phyloP scores from a whole-genome alignment of 2,888 invertebrate genomes.

The Erynnis tages region DNA sequence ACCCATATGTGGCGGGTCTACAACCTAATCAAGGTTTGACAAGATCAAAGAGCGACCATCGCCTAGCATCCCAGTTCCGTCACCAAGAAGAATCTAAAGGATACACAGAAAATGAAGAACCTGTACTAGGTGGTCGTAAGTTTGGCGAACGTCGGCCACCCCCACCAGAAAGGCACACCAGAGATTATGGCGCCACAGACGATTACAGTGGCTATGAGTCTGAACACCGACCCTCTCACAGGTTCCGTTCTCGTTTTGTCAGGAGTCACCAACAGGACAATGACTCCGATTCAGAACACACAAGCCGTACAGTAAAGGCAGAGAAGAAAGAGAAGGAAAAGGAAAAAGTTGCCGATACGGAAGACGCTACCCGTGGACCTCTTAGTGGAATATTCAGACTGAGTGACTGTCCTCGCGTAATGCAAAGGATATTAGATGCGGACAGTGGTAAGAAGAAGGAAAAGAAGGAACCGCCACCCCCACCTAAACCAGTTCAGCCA shows the following conservation, averaged over 20 bases:
- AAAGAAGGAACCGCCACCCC: slow-evolving; percentile 84
- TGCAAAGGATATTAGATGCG: slow-evolving; percentile 92
- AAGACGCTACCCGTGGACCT: slow-evolving; percentile 92
- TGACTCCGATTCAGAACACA: slow-evolving; percentile 88
- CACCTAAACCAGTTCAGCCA: slow-evolving; percentile 81
- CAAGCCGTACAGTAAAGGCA: slow-evolving; percentile 84
- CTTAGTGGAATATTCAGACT: slow-evolving; percentile 94
- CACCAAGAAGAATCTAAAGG: slow-evolving; percentile 89
- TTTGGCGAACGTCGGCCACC: slow-evolving; percentile 86
- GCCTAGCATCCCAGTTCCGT: slow-evolving; percentile 93
- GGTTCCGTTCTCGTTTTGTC: slow-evolving; percentile 87
- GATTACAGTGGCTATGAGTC: slow-evolving; percentile 88
- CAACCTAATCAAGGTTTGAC: slow-evolving; percentile 89
- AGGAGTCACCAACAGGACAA: slow-evolving; percentile 86
- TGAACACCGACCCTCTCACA: slow-evolving; percentile 82
- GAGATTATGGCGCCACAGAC: slow-evolving; percentile 82
- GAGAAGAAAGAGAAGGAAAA: slow-evolving; percentile 83
- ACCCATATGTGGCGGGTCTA: slow-evolving; percentile 81
- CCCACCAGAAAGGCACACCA: slow-evolving; percentile 76
- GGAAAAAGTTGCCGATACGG: slow-evolving; percentile 91
- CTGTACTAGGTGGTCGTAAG: slow-evolving; percentile 87
- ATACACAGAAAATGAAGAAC: slow-evolving; percentile 85
- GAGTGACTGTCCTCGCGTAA: slow-evolving; percentile 93
- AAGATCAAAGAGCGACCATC: slow-evolving; percentile 96
- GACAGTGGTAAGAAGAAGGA: slow-evolving; percentile 89